phyloP scores from a whole-genome alignment of 2,113 vertebrate species.

The Tyrannus savana region DNA sequence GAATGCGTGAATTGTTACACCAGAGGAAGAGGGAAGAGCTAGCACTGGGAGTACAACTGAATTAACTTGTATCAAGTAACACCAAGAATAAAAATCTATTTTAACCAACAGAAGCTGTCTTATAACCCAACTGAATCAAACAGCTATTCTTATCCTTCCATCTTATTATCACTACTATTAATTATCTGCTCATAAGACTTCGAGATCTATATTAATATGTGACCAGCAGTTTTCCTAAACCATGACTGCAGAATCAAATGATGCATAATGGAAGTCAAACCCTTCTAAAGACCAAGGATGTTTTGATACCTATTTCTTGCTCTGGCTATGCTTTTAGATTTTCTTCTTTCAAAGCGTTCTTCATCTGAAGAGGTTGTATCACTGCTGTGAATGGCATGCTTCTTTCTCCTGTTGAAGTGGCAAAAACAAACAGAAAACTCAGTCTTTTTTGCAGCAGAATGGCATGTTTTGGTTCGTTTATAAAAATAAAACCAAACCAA shows the following conservation, averaged over 20 bases:
- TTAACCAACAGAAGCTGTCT: background rate
- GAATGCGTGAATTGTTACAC: background rate
- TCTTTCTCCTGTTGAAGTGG: conserved; percentile 87
- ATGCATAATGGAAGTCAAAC: background rate
- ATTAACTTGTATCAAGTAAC: background rate
- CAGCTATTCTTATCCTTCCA: background rate
- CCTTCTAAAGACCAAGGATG: background rate
- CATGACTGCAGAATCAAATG: background rate
- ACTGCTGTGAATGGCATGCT: conserved; percentile 98
- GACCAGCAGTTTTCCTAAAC: background rate
- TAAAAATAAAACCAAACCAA: background rate
- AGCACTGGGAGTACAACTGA: background rate
- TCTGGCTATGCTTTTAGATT: conserved; percentile 97
- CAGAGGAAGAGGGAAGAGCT: background rate
- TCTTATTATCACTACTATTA: background rate
- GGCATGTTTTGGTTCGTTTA: background rate
- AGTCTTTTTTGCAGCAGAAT: background rate
- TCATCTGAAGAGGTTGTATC: conserved; percentile 98
- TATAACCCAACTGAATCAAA: background rate
- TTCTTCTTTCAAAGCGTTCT: conserved; percentile 97
- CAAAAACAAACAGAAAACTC: conserved; percentile 21
- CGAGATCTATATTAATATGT: background rate
- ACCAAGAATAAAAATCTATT: background rate
- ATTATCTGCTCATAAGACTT: background rate
- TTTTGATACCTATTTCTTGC: conserved; percentile 89